These are phyloP conservation scores for Pagrus major DNA, from an alignment of 2,113 vertebrate species.

Conservation along the genomic window DNA sequence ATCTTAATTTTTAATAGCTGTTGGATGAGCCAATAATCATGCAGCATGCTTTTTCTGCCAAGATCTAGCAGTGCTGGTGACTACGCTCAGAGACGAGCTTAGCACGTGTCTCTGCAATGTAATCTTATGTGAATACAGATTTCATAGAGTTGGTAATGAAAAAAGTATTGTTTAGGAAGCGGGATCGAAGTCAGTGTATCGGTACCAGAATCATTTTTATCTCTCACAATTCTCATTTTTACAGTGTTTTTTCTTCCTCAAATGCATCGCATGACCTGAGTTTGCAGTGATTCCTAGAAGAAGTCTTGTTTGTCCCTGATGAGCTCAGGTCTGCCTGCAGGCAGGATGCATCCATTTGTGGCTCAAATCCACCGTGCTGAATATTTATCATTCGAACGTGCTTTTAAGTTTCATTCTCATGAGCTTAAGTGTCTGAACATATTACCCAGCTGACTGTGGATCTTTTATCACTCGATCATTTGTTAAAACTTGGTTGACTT, in stretches of 20 bases:
- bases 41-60: too few species aligned
- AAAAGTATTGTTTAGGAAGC: too few species aligned
- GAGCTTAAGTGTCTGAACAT: background rate
- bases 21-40: too few species aligned
- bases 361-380: conserved; percentile 24
- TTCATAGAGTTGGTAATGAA: too few species aligned
- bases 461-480: background rate
- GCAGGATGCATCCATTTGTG: conserved; percentile 29
- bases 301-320: conserved; percentile 33
- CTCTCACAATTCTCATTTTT: background rate
- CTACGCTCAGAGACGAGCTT: too few species aligned
- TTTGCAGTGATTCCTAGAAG: conserved; percentile 39
- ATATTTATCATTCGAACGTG: conserved; percentile 36
- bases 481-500: conserved; percentile 5
- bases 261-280: background rate
- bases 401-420: conserved; percentile 30
- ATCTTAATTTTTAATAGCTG: too few species aligned
- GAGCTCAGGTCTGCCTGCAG: conserved; percentile 16
- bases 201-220: too few species aligned
- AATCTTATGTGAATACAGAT: too few species aligned
- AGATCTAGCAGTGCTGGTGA: too few species aligned
- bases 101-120: too few species aligned
- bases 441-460: background rate
- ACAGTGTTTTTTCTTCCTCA: background rate
- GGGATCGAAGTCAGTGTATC: too few species aligned